Conservation (phyloP, 2,888 invertebrate species). For the Hydropsyche betteni region DNA sequence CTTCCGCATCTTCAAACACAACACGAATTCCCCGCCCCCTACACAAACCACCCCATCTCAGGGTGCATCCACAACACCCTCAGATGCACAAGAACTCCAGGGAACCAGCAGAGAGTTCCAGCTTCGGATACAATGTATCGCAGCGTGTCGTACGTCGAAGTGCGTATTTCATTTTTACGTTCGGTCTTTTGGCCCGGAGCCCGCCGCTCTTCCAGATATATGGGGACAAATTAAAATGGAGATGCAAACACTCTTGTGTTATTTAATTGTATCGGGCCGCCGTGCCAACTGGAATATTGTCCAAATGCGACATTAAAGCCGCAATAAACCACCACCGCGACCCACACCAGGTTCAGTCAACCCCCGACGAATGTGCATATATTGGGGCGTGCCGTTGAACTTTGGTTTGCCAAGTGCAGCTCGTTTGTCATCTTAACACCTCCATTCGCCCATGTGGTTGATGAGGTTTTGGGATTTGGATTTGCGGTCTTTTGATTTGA, state of each 20-base stretch:
- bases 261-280: constrained; percentile 37
- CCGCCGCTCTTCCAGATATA: constrained; percentile 24
- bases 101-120: no score
- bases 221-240: constrained; percentile 41
- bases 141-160: constrained; percentile 5
- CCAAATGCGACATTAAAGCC: constrained; percentile 40
- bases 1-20: neutral
- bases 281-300: constrained; percentile 39
- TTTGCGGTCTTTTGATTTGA: no score
- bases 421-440: constrained; percentile 8
- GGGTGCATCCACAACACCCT: no score
- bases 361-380: neutral
- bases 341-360: neutral
- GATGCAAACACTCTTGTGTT: constrained; percentile 41
- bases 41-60: neutral
- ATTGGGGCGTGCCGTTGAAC: neutral
- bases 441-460: neutral
- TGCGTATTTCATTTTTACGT: constrained; percentile 39
- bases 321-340: constrained; percentile 25
- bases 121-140: constrained; percentile 30
- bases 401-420: neutral
- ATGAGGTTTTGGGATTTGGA: no score
- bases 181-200: constrained; percentile 31
- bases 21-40: neutral
- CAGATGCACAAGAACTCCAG: no score